Base-by-base conservation (phyloP, 2,888 invertebrate genomes). In the Macropis europaea region DNA sequence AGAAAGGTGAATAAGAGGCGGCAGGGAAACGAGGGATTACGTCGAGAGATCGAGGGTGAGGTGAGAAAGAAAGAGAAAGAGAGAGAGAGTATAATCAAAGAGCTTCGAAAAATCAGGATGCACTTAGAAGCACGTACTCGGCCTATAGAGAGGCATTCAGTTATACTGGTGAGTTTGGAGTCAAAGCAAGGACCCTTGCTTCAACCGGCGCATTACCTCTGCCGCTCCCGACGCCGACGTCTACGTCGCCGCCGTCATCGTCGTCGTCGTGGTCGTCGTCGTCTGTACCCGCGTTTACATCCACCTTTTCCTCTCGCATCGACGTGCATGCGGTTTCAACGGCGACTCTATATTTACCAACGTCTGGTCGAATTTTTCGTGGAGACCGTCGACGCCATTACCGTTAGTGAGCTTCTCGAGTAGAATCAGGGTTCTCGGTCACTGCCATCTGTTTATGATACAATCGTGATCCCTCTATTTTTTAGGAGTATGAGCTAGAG, bases 141-240 rank as follows among this genome's bases (percentile, higher is more conserved):
- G 75, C 81, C 76, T 81, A 85, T 84, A 84, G 86, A 85, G 85
- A 83, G 85, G 85, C 81, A 86, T 86, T 86, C 86, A 87, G 85
- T 83, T 82, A 84, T 84, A 84, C 80, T 82, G 74, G 71, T 77
- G 79, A 84, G 82, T 81, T 82, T 82, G 77, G 83, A 87, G 86
- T 88, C 88, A 89, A 89, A 89, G 88, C 86, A 86, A 89, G 88
- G 86, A 85, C 86, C 86, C 88, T 89, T 85, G 77, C 86, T 76
- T 77, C 83, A 71, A 82, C 80, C 84, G 69, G 69, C 69, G 79
- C 82, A 84, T 83, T 78, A 70, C 75, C 73, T 77, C 60, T 53
- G 66, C 45, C 56, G 76, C 77, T 76, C 63, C 60, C 72, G 63
- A 59, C 63, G 66, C 72, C 69, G 50, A 54, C 70, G 43, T 76